Evolutionary conservation across 2,113 vertebrate species (phyloP).

Genomic region (Coptodon rendalli): DNA sequence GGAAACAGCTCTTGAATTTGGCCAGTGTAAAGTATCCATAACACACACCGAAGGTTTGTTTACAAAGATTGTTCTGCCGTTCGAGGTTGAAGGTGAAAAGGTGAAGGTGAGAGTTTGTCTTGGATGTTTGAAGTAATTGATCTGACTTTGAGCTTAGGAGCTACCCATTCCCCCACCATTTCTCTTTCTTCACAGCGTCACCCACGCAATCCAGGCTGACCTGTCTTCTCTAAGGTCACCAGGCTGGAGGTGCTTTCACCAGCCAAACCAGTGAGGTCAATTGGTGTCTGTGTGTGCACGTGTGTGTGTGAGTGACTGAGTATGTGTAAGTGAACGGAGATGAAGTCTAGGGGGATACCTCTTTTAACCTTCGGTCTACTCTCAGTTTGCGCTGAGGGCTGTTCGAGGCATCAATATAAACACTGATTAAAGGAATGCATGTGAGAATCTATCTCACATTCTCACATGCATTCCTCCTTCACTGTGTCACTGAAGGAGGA

Average conservation of each 20-base stretch:
- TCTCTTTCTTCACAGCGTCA: not conserved
- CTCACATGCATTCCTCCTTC: not conserved
- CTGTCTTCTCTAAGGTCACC: constrained; percentile 50
- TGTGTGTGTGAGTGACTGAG: not conserved
- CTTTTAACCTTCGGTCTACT: constrained; percentile 48
- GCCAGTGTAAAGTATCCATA: not conserved
- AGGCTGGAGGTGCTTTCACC: constrained; percentile 21
- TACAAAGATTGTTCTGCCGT: not conserved
- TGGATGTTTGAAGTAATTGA: not conserved
- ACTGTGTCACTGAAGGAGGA: not conserved
- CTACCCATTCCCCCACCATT: not conserved
- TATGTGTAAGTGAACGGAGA: constrained; percentile 31
- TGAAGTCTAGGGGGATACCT: constrained; percentile 25
- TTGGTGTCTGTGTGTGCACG: not conserved
- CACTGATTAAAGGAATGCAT: not conserved
- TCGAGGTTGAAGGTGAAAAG: not conserved
- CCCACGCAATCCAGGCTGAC: not conserved
- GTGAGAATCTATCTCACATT: not conserved
- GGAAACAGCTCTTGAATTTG: not conserved
- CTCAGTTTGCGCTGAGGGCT: not conserved
- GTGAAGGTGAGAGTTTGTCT: constrained; percentile 12
- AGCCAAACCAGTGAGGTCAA: constrained; percentile 22
- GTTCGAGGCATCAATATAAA: constrained; percentile 24
- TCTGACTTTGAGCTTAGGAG: not conserved
- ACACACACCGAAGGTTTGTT: not conserved